Conservation (phyloP, 2,113 vertebrate species). For the Setophaga coronata region DNA sequence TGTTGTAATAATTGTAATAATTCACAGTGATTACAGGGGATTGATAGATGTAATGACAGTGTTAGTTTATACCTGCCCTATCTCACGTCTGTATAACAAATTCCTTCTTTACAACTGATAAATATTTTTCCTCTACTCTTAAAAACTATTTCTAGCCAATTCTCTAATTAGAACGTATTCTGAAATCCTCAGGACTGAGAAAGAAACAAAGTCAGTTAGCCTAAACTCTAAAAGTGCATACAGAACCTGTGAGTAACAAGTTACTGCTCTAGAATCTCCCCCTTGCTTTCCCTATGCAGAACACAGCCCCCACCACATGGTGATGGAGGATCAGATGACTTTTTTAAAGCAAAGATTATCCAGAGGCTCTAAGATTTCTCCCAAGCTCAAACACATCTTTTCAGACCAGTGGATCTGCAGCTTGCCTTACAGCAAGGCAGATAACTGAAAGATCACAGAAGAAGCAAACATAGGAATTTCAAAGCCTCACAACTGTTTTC, state of each 20-base stretch:
- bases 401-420: not conserved
- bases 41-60: not conserved
- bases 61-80: not conserved
- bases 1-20: conserved; percentile 1
- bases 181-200: not conserved
- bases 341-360: not conserved
- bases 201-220: not conserved
- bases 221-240: not conserved
- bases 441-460: not conserved
- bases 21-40: not conserved
- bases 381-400: not conserved
- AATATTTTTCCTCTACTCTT: not conserved
- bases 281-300: not conserved
- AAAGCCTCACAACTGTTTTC: not conserved
- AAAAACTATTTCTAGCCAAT: not conserved
- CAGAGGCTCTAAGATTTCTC: not conserved
- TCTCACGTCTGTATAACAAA: not conserved
- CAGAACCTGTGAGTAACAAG: not conserved
- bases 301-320: not conserved
- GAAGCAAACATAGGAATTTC: not conserved
- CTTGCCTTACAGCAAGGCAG: not conserved
- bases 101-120: not conserved
- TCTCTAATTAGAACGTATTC: not conserved
- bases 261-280: fast-evolving
- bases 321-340: not conserved